Base-by-base conservation (phyloP, 2,113 vertebrate genomes). In the Australoheros scitulus region DNA sequence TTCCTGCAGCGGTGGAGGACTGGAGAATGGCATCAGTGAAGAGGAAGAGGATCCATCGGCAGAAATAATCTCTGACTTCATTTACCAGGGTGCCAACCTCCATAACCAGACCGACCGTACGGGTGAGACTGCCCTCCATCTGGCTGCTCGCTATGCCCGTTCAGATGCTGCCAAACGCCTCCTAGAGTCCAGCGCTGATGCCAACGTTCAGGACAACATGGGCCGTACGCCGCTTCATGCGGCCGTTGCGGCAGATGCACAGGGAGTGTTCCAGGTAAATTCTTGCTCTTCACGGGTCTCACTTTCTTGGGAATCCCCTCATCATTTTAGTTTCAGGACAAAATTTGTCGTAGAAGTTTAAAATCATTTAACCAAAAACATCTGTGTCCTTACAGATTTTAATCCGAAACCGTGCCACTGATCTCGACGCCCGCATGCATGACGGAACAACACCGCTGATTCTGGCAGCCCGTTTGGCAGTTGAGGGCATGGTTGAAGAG, bases 31-130 rank as follows among this genome's bases (percentile, higher is more conserved):
- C 34, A 97, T 97, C 81, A 98, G 97, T 0, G 98, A 99, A 82
- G 98, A 99, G 78, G 98, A 99, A 50, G 98, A 99, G 11, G 98
- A 99, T 4, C 97, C 97, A 0, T 96, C 96, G 0, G 97, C 97
- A 0, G 97, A 98, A 0, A 98, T 99, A 90, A 98, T 99, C 88
- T 97, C 97, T 0, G 98, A 99, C 91, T 99, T 99, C 93, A 99
- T 99, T 85, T 99, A 98, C 92, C 98, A 99, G 90, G 98, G 98
- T 0, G 98, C 98, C 94, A 99, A 97, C 80, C 92, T 99, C 63
- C 98, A 99, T 95, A 99, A 97, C 93, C 98, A 99, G 93, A 99
- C 98, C 0, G 98, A 99, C 94, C 98, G 98, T 79, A 99, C 98
- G 0, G 98, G 98, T 0, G 98, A 99, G 95, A 99, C 98, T 0